These are phyloP conservation scores for Chinchilla lanigera DNA, from an alignment of 2,113 vertebrate species.

Conservation along the genomic window DNA sequence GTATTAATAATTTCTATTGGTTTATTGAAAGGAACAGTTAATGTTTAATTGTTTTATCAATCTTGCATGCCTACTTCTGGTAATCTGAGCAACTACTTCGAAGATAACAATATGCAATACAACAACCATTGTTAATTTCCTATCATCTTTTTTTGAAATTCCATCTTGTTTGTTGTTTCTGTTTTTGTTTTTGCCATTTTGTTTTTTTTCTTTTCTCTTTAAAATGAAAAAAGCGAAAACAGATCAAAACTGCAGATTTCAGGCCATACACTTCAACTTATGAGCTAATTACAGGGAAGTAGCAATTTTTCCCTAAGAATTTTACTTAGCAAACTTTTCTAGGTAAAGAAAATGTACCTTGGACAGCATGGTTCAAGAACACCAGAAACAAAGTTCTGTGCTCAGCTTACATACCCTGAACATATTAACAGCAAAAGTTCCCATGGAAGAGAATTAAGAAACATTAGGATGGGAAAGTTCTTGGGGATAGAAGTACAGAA, in stretches of 20 bases:
- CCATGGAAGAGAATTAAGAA: not conserved
- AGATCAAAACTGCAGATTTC: conserved; percentile 49
- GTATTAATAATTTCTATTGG: too few relatives aligned
- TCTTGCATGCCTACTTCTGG: too few relatives aligned
- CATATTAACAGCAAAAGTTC: not conserved
- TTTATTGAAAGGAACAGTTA: too few relatives aligned
- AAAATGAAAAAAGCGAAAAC: conserved; percentile 20
- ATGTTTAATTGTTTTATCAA: too few relatives aligned
- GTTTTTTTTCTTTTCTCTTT: too few relatives aligned
- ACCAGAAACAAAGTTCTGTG: not conserved
- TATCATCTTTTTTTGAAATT: too few relatives aligned
- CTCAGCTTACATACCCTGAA: not conserved
- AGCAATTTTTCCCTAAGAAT: conserved; percentile 9
- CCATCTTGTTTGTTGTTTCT: too few relatives aligned
- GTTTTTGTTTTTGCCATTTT: too few relatives aligned
- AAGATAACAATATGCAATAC: too few relatives aligned
- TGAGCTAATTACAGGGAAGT: conserved; percentile 39
- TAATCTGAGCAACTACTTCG: too few relatives aligned
- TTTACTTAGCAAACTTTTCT: conserved; percentile 25
- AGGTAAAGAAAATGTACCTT: not conserved
- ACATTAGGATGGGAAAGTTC: not conserved
- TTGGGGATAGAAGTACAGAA: conserved; percentile 6
- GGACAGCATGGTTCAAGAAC: not conserved
- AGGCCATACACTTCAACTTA: conserved; percentile 39
- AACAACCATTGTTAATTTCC: too few relatives aligned